Evolutionary conservation across 2,888 invertebrate genomes (phyloP).

Genomic region (Omphaloscelis lunosa): DNA sequence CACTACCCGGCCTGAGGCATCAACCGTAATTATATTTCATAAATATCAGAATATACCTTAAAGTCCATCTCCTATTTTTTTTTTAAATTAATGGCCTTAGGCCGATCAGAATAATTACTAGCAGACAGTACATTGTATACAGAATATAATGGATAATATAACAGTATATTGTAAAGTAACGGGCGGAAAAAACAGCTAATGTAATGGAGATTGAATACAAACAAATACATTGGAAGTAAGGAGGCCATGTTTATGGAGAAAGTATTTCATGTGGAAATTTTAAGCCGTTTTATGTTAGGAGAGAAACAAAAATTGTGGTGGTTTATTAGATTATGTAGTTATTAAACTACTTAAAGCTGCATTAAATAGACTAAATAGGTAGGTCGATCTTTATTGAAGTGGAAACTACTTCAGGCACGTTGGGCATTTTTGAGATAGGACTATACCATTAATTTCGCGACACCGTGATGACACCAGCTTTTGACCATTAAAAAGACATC

Average conservation of each 20-base stretch:
- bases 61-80: not conserved
- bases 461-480: no score
- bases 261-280: not conserved
- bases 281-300: not conserved
- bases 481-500: no score
- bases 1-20: not conserved
- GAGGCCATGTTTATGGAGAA: conserved; percentile 8
- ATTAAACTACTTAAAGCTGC: no score
- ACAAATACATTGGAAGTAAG: conserved; percentile 43
- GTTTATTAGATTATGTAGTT: not conserved
- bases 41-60: not conserved
- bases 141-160: conserved; percentile 29
- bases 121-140: conserved; percentile 14
- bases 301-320: not conserved
- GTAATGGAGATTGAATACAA: conserved; percentile 60
- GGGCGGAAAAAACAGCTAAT: conserved; percentile 42
- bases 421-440: no score
- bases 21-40: not conserved
- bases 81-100: not conserved
- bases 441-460: no score
- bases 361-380: no score
- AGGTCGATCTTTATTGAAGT: no score
- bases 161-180: conserved; percentile 19
- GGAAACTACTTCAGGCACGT: no score
- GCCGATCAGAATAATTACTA: not conserved